Base-by-base conservation (phyloP, 23 tunicate species). In the Pegea sp. region DNA sequence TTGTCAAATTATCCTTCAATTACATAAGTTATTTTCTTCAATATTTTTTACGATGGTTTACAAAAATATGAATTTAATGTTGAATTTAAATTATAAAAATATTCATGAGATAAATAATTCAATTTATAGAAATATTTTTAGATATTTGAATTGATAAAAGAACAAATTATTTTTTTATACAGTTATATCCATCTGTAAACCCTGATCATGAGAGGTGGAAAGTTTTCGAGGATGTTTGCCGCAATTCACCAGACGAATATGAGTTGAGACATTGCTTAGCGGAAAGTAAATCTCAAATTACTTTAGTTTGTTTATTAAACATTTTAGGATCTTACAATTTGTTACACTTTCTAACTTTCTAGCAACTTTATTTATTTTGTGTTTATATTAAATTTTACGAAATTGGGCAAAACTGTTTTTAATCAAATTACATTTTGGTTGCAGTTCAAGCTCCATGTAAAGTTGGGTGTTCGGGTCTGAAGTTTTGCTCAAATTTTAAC, bases 401-500 rank as follows among this genome's bases (percentile, higher is more conserved):
- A n/a, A 21, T 7, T 5, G 30, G 30, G 59, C 26, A 25, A 28
- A 22, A 22, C 4, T 21, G 25, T 54, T 4, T 5, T 4, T 24
- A 25, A 54, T 54, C 26, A 4, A 5, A 4, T 54, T 27, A 27
- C 4, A n/a, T n/a, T n/a, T n/a, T n/a, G n/a, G n/a, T n/a, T 60
- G 31, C 65, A 81, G 93, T 72, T 7, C 24, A 50, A 18, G 73
- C 66, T 18, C 93, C 93, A 7, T 81, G 93, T 49, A 61, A 51
- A 61, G 63, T 81, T 66, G 93, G 93, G 22, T 81, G 93, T 64
- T 31, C 29, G 5, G 64, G 33, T 8, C 42, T 81, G 38, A 32
- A 59, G 4, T 81, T 81, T 48, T 81, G 93, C 65, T 61, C 74
- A 34, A 81, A 67, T 64, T 71, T 71, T 58, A 81, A 81, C 69